Percentiles rank a stretch among this genome's conserved stretches.
Evolutionary conservation across 2,888 invertebrate species (phyloP).

Genomic region (Mesopsocus fuscifrons): DNA sequence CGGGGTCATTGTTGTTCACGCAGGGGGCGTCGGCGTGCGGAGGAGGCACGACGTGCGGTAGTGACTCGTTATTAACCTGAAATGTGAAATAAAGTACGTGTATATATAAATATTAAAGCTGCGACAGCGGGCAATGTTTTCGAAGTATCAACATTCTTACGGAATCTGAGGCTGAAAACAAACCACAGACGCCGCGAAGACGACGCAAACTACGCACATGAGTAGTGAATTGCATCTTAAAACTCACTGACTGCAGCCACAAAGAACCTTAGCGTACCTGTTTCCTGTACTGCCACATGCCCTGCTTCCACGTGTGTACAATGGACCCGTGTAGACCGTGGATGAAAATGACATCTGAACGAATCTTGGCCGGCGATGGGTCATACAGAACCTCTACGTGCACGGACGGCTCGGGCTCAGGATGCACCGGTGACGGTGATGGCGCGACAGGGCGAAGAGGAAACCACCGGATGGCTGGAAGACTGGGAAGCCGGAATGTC

Average conservation of each 20-base stretch:
- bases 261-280: no score
- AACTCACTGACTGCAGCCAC: no score
- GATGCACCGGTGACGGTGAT: no score
- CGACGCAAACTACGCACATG: no score
- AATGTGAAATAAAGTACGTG: no score
- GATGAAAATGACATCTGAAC: constrained; percentile 58
- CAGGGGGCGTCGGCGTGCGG: neutral
- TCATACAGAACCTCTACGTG: constrained; percentile 21
- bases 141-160: no score
- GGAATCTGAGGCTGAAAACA: no score
- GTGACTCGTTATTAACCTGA: neutral
- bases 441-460: neutral
- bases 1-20: neutral
- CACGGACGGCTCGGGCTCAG: constrained; percentile 17
- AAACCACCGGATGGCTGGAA: constrained; percentile 3
- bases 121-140: no score
- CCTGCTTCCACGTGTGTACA: constrained; percentile 67
- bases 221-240: no score
- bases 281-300: constrained; percentile 33
- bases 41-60: neutral
- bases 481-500: constrained; percentile 1
- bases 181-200: no score
- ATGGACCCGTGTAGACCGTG: constrained; percentile 65
- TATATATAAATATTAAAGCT: no score
- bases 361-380: constrained; percentile 18